These are phyloP conservation scores for Haemorhous mexicanus DNA, from an alignment of 2,113 vertebrate species.

Conservation along the genomic window DNA sequence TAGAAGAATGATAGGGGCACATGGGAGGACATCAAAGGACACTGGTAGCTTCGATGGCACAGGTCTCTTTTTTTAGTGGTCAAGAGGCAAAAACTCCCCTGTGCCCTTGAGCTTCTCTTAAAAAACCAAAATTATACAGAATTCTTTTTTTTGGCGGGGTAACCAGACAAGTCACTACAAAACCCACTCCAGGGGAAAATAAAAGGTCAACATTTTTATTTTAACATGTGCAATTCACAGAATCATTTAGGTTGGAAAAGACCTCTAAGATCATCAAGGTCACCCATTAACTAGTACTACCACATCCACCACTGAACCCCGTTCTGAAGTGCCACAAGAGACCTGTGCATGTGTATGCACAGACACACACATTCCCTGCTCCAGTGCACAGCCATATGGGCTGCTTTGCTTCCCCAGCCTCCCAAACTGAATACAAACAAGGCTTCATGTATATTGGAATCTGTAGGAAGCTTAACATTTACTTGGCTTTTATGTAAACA, in stretches of 20 bases:
- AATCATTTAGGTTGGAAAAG: neutral
- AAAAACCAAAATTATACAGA: neutral
- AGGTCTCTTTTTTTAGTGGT: neutral
- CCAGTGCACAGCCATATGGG: neutral
- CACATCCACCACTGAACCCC: neutral
- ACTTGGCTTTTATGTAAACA: constrained; percentile 66
- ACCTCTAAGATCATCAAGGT: neutral
- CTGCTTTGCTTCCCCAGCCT: neutral
- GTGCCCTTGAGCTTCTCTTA: neutral
- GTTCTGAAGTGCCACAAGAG: neutral
- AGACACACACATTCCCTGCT: neutral
- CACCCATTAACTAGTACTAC: neutral
- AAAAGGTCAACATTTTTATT: neutral
- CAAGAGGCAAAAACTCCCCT: neutral
- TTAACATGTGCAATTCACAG: neutral
- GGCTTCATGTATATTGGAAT: neutral
- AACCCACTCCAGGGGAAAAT: neutral
- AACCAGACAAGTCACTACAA: neutral
- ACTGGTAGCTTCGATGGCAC: neutral
- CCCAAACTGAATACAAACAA: constrained; percentile 7
- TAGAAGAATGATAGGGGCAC: neutral
- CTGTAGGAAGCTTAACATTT: constrained; percentile 56
- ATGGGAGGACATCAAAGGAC: neutral
- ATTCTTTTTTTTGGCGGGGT: neutral
- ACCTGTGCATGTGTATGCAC: neutral